These are phyloP conservation scores for Microchrysa polita DNA, from an alignment of 2,888 invertebrate species.

Conservation along the genomic window DNA sequence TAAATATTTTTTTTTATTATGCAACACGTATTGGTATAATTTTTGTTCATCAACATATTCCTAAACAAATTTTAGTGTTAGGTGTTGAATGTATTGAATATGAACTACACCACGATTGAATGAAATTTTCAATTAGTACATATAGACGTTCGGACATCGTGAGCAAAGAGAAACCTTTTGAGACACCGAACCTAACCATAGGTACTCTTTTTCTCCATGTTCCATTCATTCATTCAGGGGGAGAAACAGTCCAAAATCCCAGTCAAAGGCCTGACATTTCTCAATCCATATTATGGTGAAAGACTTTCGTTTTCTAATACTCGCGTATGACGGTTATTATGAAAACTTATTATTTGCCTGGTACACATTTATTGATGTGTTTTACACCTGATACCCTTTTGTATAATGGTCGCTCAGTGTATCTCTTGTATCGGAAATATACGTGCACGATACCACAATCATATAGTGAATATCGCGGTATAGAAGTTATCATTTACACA, in stretches of 20 bases:
- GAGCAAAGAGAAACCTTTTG: constrained; percentile 24
- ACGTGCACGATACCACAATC: too few species aligned
- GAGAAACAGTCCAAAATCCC: neutral
- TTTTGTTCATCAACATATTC: neutral
- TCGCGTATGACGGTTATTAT: neutral
- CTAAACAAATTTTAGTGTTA: constrained; percentile 14
- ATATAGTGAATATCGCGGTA: too few species aligned
- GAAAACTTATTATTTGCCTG: constrained; percentile 19
- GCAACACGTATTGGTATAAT: too few species aligned
- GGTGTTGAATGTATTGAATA: too few species aligned
- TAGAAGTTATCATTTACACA: too few species aligned
- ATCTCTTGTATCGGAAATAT: neutral
- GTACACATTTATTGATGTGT: neutral
- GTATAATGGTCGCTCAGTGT: neutral
- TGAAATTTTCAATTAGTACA: constrained; percentile 3
- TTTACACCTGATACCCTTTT: neutral
- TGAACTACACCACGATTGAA: neutral
- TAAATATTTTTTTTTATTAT: constrained; percentile 16
- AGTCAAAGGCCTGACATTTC: neutral
- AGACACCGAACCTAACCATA: neutral
- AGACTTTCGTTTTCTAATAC: constrained; percentile 31
- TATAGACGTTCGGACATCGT: neutral
- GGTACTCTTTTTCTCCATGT: constrained; percentile 2
- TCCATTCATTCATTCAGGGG: too few species aligned
- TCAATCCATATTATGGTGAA: constrained; percentile 8